Evolutionary conservation across 2,797 vertebrate species (phyloP).

Genomic region (Characodon lateralis): DNA sequence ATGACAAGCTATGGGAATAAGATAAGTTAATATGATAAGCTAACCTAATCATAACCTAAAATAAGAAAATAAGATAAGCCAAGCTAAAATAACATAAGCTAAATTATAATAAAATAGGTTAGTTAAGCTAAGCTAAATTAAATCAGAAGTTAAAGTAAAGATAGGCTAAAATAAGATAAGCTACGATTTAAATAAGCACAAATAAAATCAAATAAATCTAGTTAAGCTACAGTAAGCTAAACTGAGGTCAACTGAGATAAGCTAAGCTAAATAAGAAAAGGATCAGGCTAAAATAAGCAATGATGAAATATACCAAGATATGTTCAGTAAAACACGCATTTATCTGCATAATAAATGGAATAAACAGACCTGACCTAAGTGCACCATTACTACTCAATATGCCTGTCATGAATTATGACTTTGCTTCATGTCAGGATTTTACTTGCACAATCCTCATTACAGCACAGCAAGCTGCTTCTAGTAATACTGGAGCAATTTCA

Average conservation of each 20-base stretch:
- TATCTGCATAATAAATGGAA: not conserved
- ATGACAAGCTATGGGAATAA: no score
- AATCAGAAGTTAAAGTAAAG: not conserved
- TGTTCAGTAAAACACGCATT: no score
- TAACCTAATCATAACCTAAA: no score
- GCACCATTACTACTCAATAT: not conserved
- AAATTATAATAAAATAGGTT: no score
- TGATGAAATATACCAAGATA: not conserved
- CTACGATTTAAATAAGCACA: no score
- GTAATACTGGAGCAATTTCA: conserved; percentile 1
- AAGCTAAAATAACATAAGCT: no score
- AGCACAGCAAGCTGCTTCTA: conserved; percentile 7
- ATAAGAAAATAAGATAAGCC: no score
- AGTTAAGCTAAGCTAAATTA: not conserved
- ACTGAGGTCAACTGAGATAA: not conserved
- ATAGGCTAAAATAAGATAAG: not conserved
- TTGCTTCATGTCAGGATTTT: not conserved
- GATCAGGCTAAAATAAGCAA: not conserved
- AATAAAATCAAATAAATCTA: no score
- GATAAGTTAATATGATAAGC: no score
- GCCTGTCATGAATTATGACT: not conserved
- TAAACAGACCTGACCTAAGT: no score
- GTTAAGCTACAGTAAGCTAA: no score
- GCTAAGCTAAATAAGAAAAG: not conserved
- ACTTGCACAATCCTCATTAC: not conserved